Evolutionary conservation across 2,797 vertebrate species (phyloP).

Genomic region (Coregonus suidteri): DNA sequence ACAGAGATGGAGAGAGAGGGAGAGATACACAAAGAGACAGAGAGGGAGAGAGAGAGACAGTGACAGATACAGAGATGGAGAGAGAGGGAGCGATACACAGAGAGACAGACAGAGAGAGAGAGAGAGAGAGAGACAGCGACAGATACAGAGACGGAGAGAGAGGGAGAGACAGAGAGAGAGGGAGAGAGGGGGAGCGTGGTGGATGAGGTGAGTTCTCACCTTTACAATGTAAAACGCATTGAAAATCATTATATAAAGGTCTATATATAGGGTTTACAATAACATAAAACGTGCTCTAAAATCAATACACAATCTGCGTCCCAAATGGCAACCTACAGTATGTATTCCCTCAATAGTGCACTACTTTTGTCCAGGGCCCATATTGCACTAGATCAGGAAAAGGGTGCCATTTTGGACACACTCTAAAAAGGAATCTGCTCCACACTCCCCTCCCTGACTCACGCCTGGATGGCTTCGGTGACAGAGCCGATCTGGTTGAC

Average conservation of each 20-base stretch:
- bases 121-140: too few relatives aligned
- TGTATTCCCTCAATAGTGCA: neutral
- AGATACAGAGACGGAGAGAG: too few relatives aligned
- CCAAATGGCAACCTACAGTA: too few relatives aligned
- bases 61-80: neutral
- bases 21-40: neutral
- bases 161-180: too few relatives aligned
- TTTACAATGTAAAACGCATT: too few relatives aligned
- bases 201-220: too few relatives aligned
- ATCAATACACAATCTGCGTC: neutral
- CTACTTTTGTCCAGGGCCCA: neutral
- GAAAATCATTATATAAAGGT: neutral
- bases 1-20: neutral
- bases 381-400: neutral
- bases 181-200: neutral
- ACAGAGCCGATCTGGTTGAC: constrained; percentile 94
- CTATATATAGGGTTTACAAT: neutral
- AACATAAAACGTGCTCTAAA: neutral
- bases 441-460: constrained; percentile 53
- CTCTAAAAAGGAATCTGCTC: neutral
- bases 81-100: neutral
- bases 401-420: neutral
- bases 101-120: neutral
- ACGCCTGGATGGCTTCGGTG: constrained; percentile 93
- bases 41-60: neutral